These are phyloP conservation scores for Rhinolophus ferrumequinum DNA, from an alignment of 2,113 vertebrate species.

Conservation along the genomic window DNA sequence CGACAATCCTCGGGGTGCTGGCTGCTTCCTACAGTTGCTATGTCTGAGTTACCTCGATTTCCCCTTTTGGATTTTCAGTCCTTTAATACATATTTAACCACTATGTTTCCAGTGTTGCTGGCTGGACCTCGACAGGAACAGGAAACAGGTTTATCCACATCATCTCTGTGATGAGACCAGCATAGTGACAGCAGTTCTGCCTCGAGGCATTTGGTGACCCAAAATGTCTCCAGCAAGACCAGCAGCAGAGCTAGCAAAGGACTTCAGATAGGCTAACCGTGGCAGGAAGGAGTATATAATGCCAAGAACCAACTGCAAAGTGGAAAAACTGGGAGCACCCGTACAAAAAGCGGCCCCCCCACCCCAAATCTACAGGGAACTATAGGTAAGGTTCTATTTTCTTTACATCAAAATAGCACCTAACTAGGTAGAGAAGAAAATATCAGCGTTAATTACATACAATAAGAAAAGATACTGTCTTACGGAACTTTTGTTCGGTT, in stretches of 20 bases:
- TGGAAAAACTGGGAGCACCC: background rate
- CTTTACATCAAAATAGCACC: background rate
- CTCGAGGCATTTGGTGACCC: background rate
- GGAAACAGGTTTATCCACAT: background rate
- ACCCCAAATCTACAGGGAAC: background rate
- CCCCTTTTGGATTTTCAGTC: background rate
- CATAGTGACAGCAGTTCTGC: background rate
- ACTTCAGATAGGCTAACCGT: background rate
- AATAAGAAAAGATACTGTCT: background rate
- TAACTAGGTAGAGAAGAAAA: background rate
- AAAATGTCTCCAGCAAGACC: background rate
- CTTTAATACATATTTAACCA: background rate
- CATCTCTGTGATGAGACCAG: background rate
- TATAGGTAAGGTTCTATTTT: background rate
- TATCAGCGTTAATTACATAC: background rate
- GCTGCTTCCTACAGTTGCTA: background rate
- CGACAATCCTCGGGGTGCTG: rapidly evolving
- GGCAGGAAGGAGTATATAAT: background rate
- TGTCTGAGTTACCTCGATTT: background rate
- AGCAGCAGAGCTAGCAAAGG: background rate
- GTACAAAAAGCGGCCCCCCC: background rate
- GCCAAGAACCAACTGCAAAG: background rate
- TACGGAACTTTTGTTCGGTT: background rate
- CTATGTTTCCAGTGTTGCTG: background rate
- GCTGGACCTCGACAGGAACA: background rate